Evolutionary conservation across 2,113 vertebrate species (phyloP).

Genomic region (Larimichthys polyactis): DNA sequence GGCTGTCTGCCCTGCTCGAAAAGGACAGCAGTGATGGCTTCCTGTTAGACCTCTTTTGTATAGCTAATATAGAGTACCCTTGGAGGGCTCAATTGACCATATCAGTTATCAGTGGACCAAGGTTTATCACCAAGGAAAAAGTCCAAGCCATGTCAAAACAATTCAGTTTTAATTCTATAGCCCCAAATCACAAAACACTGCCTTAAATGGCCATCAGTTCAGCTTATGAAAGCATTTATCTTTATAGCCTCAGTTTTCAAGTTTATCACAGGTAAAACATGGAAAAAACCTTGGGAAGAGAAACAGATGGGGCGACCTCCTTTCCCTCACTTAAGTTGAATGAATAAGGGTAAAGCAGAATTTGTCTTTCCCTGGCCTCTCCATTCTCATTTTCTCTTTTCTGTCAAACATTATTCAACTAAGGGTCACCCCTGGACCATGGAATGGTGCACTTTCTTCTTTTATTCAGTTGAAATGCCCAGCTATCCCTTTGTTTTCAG

Average conservation of each 20-base stretch:
- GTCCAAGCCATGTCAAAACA: background rate
- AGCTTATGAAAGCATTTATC: background rate
- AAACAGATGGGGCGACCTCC: slow-evolving; percentile 5
- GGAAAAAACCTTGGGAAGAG: background rate
- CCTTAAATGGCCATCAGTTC: background rate
- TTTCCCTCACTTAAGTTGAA: background rate
- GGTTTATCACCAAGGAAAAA: background rate
- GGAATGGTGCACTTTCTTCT: slow-evolving; percentile 3
- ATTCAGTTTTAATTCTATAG: background rate
- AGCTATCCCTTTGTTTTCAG: background rate
- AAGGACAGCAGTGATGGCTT: background rate
- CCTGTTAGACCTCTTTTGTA: background rate
- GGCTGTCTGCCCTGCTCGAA: background rate
- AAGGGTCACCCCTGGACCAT: background rate
- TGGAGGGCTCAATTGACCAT: background rate
- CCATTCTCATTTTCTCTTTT: background rate
- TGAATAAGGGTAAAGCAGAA: background rate
- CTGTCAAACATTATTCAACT: background rate
- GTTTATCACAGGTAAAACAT: background rate
- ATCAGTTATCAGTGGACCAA: background rate
- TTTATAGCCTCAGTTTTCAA: background rate
- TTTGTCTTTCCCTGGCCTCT: background rate
- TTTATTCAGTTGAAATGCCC: background rate
- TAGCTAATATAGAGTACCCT: too few relatives aligned
- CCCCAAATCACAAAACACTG: background rate